Evolutionary conservation across 2,888 invertebrate genomes (phyloP).

Genomic region (Ptychoptera albimana): DNA sequence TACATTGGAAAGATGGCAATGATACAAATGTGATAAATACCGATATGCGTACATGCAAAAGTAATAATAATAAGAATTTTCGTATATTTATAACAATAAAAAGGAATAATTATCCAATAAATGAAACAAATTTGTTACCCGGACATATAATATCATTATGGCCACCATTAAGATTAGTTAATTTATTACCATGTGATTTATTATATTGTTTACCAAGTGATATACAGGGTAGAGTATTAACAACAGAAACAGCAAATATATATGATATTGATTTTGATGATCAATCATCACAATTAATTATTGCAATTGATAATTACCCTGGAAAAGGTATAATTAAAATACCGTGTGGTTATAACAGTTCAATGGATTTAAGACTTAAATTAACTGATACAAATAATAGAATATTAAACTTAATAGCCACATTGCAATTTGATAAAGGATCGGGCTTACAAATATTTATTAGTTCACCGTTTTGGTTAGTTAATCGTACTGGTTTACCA

Average conservation of each 20-base stretch:
- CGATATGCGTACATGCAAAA: conserved; percentile 20
- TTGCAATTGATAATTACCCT: conserved; percentile 73
- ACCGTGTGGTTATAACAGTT: conserved; percentile 29
- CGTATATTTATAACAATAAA: conserved; percentile 33
- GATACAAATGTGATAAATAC: conserved; percentile 15
- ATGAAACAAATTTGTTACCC: conserved; percentile 39
- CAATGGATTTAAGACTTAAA: conserved; percentile 51
- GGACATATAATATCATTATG: conserved; percentile 76
- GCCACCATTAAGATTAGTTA: conserved; percentile 70
- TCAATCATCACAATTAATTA: conserved; percentile 51
- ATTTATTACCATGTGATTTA: conserved; percentile 74
- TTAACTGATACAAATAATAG: conserved; percentile 58
- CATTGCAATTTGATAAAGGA: conserved; percentile 41
- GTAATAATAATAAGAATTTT: conserved; percentile 19
- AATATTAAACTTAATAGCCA: conserved; percentile 56
- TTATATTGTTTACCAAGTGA: conserved; percentile 38
- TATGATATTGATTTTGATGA: conserved; percentile 49
- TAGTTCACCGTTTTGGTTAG: conserved; percentile 83
- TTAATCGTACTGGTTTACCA: conserved; percentile 93
- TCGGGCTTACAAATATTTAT: conserved; percentile 35
- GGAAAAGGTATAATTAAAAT: conserved; percentile 47
- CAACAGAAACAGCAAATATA: conserved; percentile 32
- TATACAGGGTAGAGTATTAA: conserved; percentile 24
- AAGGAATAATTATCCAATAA: conserved; percentile 60
- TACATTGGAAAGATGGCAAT: conserved; percentile 21